A percentile compares a stretch with the other conserved stretches of the same genome.
phyloP scores from a whole-genome alignment of 2,113 vertebrate genomes.

The Toxostoma redivivum region DNA sequence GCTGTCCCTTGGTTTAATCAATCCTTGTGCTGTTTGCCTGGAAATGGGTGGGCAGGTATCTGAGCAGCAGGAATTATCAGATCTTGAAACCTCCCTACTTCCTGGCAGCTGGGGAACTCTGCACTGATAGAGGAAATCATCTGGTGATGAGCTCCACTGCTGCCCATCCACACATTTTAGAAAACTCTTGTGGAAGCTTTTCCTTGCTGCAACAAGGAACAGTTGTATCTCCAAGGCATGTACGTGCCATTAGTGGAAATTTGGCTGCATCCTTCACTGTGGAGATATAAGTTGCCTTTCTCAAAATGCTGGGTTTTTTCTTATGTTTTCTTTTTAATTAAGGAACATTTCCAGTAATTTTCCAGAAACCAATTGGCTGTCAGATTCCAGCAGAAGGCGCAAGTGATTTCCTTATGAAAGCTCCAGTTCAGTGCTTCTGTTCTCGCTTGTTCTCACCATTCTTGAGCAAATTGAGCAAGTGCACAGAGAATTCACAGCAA shows the following conservation, averaged over 20 bases:
- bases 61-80: background rate
- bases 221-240: background rate
- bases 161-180: background rate
- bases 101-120: background rate
- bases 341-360: conserved; percentile 19
- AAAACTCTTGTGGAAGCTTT: background rate
- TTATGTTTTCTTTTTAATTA: conserved; percentile 36
- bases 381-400: conserved; percentile 1
- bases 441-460: background rate
- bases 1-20: background rate
- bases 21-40: background rate
- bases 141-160: accelerated
- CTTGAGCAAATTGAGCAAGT: background rate
- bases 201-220: background rate
- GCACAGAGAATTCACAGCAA: conserved; percentile 3
- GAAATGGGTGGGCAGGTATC: background rate
- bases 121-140: background rate
- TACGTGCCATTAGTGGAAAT: background rate
- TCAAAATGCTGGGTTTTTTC: background rate
- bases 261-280: background rate
- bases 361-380: background rate
- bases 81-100: background rate
- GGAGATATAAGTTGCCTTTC: background rate
- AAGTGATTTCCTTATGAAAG: background rate
- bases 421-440: background rate